Evolutionary conservation across 1,140 invertebrate species (phyloP), one percentile per base, ranked within the genome.

Genomic region (Coptotermes formosanus): DNA sequence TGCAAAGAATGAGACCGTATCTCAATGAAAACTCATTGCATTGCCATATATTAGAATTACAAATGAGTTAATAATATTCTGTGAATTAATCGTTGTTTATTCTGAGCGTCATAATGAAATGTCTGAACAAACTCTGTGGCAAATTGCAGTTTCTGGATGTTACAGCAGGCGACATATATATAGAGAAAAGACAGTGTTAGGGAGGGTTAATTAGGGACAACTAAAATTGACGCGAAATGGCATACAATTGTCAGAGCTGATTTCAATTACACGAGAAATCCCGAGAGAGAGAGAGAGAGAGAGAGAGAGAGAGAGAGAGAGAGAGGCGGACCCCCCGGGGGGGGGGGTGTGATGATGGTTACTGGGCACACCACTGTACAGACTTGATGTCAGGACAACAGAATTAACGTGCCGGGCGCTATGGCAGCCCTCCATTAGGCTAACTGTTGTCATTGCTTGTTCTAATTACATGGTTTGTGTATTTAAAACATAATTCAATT

Each of bases 401-500:
- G 64, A 9, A 75, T 75, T 75, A 75, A 55, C 14, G 52, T 55
- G 14, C 52, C 52, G 6, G 25, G 25, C 25, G 64, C 4, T 38
- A 38, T 8, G 9, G 64, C 25, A 75, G 1, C 64, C 2, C n/a
- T 9, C 64, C 4, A 75, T 30, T 75, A 75, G n/a, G n/a, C 64
- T 11, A 12, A 8, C n/a, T 75, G n/a, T 75, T 75, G 64, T 64
- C 21, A n/a, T 75, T 75, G 52, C 9, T 75, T 75, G 64, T 75
- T 75, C 4, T 75, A 75, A 75, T 75, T 75, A 75, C n/a, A n/a
- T 75, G 25, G 64, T 75, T 14, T 75, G 64, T 75, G n/a, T 75
- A n/a, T 30, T 75, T 75, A 75, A 75, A 75, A 75, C 30, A 30
- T 75, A 75, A 75, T 75, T 75, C n/a, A 75, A 30, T 75, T 75